Evolutionary conservation across 2,888 invertebrate genomes (phyloP), one percentile per base, ranked within the genome.

Genomic region (Oligia strigilis): DNA sequence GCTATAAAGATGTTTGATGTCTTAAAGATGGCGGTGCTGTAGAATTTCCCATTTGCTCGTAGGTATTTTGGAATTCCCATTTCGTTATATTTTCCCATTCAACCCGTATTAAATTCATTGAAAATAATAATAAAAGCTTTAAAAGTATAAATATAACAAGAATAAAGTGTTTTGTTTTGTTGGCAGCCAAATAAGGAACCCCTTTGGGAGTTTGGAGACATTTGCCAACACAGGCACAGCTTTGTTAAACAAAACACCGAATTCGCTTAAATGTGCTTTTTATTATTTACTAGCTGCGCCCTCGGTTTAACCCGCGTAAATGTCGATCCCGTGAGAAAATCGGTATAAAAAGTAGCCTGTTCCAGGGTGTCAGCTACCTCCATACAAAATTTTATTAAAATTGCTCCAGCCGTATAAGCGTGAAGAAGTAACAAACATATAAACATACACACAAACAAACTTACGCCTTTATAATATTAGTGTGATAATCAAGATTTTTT

Each of bases 1-100:
- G 64, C 84, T 64, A 73, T 84, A 83, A 86, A 76, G 43, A 72
- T 67, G 67, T 43, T 74, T 71, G 43, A n/a, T 62, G 43, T 64
- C 19, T 81, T 46, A 58, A 72, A 82, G 11, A 65, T 58, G 58
- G 62, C 14, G 29, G 23, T 8, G 14, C 17, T 69, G 43, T 67
- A 52, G 49, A 52, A 70, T 43, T 80, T 71, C 17, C 49, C 40
- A 23, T 80, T 78, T 43, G 13, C 40, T 52, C 13, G 74, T 46
- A 43, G 19, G 36, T 4, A 60, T 40, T 66, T 49, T 17, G 19
- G 1, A 23, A 52, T 70, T 19, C 23, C 14, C 9, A 36, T 40
- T 71, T 23, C 2, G 17, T 74, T 36, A 23, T 74, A 74, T 23
- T 52, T 78, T 69, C 43, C 29, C 23, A 74, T 29, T 74, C 23